These are phyloP conservation scores for Leptopilina syphax DNA, from an alignment of 2,888 invertebrate species.

Conservation along the genomic window DNA sequence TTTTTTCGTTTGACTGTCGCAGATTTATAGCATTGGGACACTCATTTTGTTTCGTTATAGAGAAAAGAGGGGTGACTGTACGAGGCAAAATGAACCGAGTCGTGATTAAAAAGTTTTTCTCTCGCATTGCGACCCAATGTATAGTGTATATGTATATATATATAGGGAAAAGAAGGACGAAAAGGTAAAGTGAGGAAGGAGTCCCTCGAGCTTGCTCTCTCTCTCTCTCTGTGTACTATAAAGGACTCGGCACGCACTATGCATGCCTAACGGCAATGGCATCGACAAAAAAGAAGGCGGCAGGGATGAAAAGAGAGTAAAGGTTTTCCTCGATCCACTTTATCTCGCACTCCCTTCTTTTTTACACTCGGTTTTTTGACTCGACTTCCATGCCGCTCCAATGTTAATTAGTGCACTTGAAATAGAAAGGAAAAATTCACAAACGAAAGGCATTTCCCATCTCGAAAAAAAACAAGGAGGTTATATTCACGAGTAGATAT, in stretches of 20 bases:
- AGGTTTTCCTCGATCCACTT: constrained; percentile 47
- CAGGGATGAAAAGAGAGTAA: constrained; percentile 45
- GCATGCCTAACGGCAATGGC: constrained; percentile 30
- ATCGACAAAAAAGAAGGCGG: constrained; percentile 33
- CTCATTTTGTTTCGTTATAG: constrained; percentile 66
- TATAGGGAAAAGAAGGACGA: not conserved
- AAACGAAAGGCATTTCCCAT: not conserved
- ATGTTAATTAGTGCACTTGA: constrained; percentile 53
- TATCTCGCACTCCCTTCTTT: constrained; percentile 34
- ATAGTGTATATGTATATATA: not conserved
- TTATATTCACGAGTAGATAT: not conserved
- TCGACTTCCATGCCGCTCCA: constrained; percentile 41
- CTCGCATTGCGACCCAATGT: constrained; percentile 41
- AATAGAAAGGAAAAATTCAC: constrained; percentile 9
- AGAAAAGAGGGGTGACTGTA: constrained; percentile 13
- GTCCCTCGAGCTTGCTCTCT: constrained; percentile 15
- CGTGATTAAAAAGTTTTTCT: constrained; percentile 66
- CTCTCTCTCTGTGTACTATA: not conserved
- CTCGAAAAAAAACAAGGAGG: not conserved
- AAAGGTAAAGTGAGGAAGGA: constrained; percentile 9
- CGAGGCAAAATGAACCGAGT: constrained; percentile 58
- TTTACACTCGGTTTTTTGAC: constrained; percentile 41
- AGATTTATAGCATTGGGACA: constrained; percentile 63
- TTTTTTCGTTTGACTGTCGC: constrained; percentile 46
- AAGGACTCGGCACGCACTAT: constrained; percentile 44